Conservation (phyloP, 2,113 vertebrate genomes). For the Balaeniceps rex region DNA sequence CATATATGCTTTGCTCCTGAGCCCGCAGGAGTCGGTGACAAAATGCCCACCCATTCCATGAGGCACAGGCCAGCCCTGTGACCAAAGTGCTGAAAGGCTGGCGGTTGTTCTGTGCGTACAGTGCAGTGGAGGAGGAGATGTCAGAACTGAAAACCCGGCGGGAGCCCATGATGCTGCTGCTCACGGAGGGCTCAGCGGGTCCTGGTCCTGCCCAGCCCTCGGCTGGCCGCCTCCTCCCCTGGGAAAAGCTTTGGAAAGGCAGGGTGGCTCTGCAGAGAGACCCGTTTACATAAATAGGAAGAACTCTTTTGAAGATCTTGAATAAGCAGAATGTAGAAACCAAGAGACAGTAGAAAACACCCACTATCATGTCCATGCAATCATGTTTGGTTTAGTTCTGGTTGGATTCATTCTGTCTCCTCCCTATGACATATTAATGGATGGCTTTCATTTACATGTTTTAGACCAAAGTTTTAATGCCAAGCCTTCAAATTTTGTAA, state of each 20-base stretch:
- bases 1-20: not conserved
- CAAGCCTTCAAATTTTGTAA: constrained; percentile 66
- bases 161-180: not conserved
- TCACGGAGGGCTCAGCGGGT: not conserved
- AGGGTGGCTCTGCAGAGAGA: constrained; percentile 66
- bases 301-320: constrained; percentile 59
- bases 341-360: constrained; percentile 9
- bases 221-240: not conserved
- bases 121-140: not conserved
- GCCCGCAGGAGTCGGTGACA: not conserved
- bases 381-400: not conserved
- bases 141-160: not conserved
- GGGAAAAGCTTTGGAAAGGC: constrained; percentile 80
- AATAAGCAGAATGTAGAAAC: constrained; percentile 42
- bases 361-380: not conserved
- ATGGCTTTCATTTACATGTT: constrained; percentile 59
- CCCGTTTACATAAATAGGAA: constrained; percentile 67
- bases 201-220: not conserved
- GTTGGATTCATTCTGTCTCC: not conserved
- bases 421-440: not conserved
- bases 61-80: not conserved
- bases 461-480: constrained; percentile 76
- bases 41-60: not conserved
- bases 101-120: not conserved
- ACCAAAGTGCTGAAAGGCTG: not conserved